Evolutionary conservation across 2,888 invertebrate species (phyloP), one percentile per base, ranked within the genome.

Genomic region (Agonum fuliginosum): DNA sequence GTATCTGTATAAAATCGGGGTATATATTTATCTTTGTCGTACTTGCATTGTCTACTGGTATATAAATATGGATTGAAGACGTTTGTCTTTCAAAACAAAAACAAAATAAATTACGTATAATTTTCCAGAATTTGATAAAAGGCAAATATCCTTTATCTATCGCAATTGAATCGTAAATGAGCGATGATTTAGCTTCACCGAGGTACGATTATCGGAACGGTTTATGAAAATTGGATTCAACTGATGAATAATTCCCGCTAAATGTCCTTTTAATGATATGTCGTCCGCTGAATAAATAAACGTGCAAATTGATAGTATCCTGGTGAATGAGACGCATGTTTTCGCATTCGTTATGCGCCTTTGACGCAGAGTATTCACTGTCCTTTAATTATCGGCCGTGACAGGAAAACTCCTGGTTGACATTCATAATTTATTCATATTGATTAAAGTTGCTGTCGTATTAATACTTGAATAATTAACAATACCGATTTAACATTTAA

Each of bases 191-290:
- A 54, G 4, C 3, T 6, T 2, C 24, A n/a, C 24, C 20, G 10
- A 54, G n/a, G 54, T 24, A 12, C n/a, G n/a, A n/a, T 24, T 54
- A 54, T 3, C n/a, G 54, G n/a, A 22, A n/a, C 20, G 24, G 22
- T 54, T 17, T 24, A 54, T 24, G n/a, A 24, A 54, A 54, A 22
- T 54, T 54, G 10, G n/a, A 54, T 54, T 27, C 24, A 54, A 20
- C 3, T 24, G 5, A 22, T 54, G 54, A 54, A 54, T 54, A 27
- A 54, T 54, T 54, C 10, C n/a, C 12, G 20, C 22, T 20, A 54
- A 54, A 54, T 54, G 54, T 54, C 12, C 54, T 54, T 54, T 54
- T 54, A 54, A 54, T 54, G 54, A 54, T 54, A 54, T 20, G 54
- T 22, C 48, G 48, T 24, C 24, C 4, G 17, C 22, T 24, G 54